phyloP scores from a whole-genome alignment of 2,888 invertebrate species.

The Lithophane leautieri region DNA sequence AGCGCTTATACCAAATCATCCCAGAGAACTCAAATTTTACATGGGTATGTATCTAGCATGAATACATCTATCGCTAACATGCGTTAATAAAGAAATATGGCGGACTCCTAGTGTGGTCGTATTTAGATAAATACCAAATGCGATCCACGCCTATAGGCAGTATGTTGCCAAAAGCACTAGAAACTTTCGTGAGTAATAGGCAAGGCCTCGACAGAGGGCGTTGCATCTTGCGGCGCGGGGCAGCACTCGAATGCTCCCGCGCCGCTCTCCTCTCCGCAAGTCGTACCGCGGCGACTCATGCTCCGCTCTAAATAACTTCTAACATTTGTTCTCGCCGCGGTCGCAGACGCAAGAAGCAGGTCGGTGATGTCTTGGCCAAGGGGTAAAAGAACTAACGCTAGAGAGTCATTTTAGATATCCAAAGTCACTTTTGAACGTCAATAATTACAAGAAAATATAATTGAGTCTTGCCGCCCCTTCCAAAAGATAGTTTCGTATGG shows the following conservation, averaged over 20 bases:
- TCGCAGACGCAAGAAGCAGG: too few relatives aligned
- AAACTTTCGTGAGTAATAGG: neutral
- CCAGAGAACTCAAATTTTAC: neutral
- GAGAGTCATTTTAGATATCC: too few relatives aligned
- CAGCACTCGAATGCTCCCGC: too few relatives aligned
- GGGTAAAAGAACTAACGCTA: neutral
- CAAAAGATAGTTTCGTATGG: neutral
- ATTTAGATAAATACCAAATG: conserved; percentile 6
- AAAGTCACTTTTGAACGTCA: neutral
- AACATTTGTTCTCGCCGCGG: too few relatives aligned
- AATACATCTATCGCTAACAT: neutral
- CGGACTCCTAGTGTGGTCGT: conserved; percentile 3
- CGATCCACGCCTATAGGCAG: neutral
- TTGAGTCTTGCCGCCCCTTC: neutral
- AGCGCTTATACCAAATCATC: conserved; percentile 4
- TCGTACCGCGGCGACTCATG: too few relatives aligned
- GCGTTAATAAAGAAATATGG: neutral
- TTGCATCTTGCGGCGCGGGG: too few relatives aligned
- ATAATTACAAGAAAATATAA: neutral
- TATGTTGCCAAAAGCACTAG: conserved; percentile 1
- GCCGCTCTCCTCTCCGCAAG: too few relatives aligned
- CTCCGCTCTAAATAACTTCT: too few relatives aligned
- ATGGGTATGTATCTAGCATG: neutral
- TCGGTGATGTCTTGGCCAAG: too few relatives aligned
- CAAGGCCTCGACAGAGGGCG: too few relatives aligned